Evolutionary conservation across 1,140 invertebrate genomes (phyloP).

Genomic region (Cotesia typhae): DNA sequence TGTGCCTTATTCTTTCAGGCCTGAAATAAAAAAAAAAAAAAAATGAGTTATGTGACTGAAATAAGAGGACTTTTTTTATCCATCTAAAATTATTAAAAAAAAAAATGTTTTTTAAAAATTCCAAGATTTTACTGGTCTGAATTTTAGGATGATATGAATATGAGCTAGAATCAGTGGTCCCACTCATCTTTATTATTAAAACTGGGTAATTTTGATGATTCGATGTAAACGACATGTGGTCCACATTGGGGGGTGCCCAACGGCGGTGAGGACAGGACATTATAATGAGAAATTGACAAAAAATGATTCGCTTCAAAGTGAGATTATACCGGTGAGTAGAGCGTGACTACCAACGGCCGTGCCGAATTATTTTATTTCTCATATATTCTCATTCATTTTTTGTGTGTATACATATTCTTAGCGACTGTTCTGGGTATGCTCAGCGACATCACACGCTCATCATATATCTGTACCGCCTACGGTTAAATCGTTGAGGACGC

Average conservation of each 20-base stretch:
- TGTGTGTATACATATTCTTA: background rate
- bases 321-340: conserved; percentile 39
- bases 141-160: too few relatives aligned
- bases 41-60: background rate
- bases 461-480: conserved; percentile 5
- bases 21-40: conserved; percentile 15
- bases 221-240: conserved; percentile 58
- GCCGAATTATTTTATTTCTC: conserved; percentile 48
- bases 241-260: conserved; percentile 23
- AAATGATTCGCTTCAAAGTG: conserved; percentile 51
- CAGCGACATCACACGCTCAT: background rate
- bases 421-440: too few relatives aligned
- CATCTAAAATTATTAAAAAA: background rate
- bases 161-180: background rate
- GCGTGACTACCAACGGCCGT: conserved; percentile 52
- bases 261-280: conserved; percentile 46
- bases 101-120: background rate
- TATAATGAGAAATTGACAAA: conserved; percentile 62
- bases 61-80: background rate
- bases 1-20: conserved; percentile 6
- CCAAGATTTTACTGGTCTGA: too few relatives aligned
- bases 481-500: background rate
- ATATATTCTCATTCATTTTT: conserved; percentile 26
- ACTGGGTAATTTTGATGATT: conserved; percentile 58
- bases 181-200: conserved; percentile 23